Percentiles rank a stretch among this genome's conserved stretches.
Evolutionary conservation across 2,797 vertebrate species (phyloP).

Genomic region (Microhierax caerulescens): DNA sequence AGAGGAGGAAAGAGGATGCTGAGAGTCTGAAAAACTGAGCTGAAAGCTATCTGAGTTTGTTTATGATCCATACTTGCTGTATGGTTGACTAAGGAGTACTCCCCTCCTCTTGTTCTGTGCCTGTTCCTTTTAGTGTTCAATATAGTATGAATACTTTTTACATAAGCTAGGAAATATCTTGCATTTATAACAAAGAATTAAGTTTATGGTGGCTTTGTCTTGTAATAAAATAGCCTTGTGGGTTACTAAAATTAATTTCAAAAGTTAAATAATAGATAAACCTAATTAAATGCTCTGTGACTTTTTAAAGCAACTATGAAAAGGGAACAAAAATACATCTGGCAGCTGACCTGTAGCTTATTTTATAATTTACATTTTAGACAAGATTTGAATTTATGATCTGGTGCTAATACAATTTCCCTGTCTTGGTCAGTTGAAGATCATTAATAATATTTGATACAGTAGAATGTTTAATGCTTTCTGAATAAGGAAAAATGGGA

Average conservation of each 20-base stretch:
- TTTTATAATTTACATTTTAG: not conserved
- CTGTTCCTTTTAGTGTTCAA: rapidly evolving
- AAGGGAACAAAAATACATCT: not conserved
- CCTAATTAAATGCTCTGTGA: not conserved
- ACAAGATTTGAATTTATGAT: not conserved
- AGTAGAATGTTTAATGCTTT: not conserved
- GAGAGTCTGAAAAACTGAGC: not conserved
- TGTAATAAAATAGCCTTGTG: slow-evolving; percentile 20
- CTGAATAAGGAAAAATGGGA: not conserved
- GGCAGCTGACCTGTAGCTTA: slow-evolving; percentile 7
- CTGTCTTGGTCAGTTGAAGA: not conserved
- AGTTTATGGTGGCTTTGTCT: not conserved
- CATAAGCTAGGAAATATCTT: not conserved
- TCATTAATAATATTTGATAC: not conserved
- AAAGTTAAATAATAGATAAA: not conserved
- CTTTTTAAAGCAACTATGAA: slow-evolving; percentile 12
- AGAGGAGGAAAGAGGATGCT: not conserved
- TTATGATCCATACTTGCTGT: not conserved
- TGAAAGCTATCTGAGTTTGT: not conserved
- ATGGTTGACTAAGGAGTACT: not conserved
- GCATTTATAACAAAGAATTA: slow-evolving; percentile 13
- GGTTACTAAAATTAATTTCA: not conserved
- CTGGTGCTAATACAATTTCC: not conserved
- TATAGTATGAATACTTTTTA: not conserved
- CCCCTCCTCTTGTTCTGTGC: not conserved